A percentile compares a stretch with the other conserved stretches of the same genome.
phyloP scores from a whole-genome alignment of 1,140 invertebrate genomes.

The Pantala flavescens region DNA sequence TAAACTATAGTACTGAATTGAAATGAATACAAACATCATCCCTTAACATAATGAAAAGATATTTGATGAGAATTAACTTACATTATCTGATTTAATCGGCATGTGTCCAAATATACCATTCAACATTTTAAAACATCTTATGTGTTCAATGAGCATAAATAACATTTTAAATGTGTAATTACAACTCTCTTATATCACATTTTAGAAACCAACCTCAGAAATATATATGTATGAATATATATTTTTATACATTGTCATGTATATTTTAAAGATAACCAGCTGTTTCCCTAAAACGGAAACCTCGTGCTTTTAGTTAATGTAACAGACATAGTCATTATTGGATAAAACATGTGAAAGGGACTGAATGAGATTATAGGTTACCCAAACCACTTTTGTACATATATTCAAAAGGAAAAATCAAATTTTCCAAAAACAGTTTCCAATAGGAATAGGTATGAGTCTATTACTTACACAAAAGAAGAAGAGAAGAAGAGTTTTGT shows the following conservation, averaged over 20 bases:
- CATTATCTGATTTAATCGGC: not conserved
- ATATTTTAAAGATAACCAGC: not conserved
- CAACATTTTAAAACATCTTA: not conserved
- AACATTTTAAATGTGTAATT: constrained; percentile 6
- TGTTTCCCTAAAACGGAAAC: constrained; percentile 9
- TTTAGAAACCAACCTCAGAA: constrained; percentile 6
- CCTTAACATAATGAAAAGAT: constrained; percentile 2
- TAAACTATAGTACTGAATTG: not conserved
- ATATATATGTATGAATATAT: not conserved
- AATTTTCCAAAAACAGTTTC: no score
- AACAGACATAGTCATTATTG: constrained; percentile 10
- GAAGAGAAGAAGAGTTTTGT: not conserved
- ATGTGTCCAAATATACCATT: not conserved
- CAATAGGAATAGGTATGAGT: no score
- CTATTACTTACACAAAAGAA: not conserved
- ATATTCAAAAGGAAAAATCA: not conserved
- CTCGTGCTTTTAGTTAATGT: not conserved
- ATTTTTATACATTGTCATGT: constrained; percentile 8
- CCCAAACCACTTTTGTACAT: constrained; percentile 9
- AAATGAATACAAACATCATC: not conserved
- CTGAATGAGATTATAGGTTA: not conserved
- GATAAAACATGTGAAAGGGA: not conserved
- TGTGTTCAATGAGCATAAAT: constrained; percentile 7
- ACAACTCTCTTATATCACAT: not conserved
- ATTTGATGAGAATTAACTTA: not conserved